Evolutionary conservation across 2,888 invertebrate genomes (phyloP).

Genomic region (Merodon equestris): DNA sequence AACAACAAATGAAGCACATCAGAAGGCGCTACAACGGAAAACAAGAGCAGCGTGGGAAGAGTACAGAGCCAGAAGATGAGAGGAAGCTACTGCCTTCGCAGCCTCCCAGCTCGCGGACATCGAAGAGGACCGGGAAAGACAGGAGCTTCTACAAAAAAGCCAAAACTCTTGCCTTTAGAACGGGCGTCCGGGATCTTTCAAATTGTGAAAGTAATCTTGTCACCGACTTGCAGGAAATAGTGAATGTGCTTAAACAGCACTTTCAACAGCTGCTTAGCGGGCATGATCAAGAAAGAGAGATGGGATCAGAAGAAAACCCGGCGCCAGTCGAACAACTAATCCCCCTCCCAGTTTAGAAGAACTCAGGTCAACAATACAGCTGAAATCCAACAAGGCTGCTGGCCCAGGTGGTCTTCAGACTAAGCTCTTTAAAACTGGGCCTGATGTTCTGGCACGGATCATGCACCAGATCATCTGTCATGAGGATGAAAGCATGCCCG

Average conservation of each 20-base stretch:
- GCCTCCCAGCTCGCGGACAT: neutral
- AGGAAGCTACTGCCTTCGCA: neutral
- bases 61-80: neutral
- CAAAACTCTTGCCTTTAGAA: neutral
- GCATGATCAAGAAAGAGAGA: no score
- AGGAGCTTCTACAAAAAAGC: neutral
- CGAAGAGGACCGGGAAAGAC: neutral
- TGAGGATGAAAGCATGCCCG: neutral
- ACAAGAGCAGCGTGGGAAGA: slow-evolving; percentile 1
- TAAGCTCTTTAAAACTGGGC: no score
- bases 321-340: no score
- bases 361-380: no score
- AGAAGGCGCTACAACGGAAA: neutral
- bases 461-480: neutral
- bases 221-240: no score
- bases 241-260: no score
- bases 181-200: neutral
- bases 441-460: neutral
- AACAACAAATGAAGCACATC: no score
- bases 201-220: neutral
- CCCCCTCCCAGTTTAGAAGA: no score
- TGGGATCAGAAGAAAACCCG: no score
- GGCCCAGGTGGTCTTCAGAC: no score
- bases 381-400: no score
- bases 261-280: no score